Base-by-base conservation (phyloP, 2,113 vertebrate genomes). In the Phoenicopterus ruber region DNA sequence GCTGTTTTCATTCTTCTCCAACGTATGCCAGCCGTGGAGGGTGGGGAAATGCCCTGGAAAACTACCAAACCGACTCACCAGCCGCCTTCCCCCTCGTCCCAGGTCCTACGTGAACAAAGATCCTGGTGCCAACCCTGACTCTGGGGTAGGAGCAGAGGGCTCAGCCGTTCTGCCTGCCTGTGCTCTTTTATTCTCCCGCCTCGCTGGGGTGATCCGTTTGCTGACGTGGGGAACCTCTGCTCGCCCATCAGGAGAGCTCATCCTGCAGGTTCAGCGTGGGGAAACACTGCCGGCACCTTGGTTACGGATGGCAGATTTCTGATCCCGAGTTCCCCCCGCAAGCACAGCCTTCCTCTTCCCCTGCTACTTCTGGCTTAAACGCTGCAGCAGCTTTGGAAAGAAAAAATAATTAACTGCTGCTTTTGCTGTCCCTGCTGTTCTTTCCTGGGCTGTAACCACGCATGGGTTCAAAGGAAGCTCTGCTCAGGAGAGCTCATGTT, bases 401-500 rank as follows among this genome's bases (percentile, higher is more conserved):
- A 65, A 67, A 77, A 81, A 78, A 46, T 29, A 62, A 82, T 82
- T 11, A 90, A 69, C 54, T 24, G 24, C 11, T 71, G 5, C 34
- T 79, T 74, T 40, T 40, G 13, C 42, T 70, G 54, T 86, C 49
- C n/a, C 61, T 81, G 72, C 32, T 88, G 88, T 25, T 93, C 61
- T 42, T 81, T 24, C 42, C 46, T 7, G 5, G 81, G 65, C 69
- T 86, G 61, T 17, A 93, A 72, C 61, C 5, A 15, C 65, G 63
- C 50, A 28, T 0, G 5, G 86, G 58, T 77, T 91, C 93, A 55
- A 40, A 77, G 70, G 46, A 52, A 88, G 57, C 69, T 69, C 65
- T 2, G 44, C 61, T 74, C 61, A 44, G 93, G 73, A 84, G 42
- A 78, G 54, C 86, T 97, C 66, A 89, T 95, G 93, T 93, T 97